These are phyloP conservation scores for Cygnus buccinator DNA, from an alignment of 2,113 vertebrate species.

Conservation along the genomic window DNA sequence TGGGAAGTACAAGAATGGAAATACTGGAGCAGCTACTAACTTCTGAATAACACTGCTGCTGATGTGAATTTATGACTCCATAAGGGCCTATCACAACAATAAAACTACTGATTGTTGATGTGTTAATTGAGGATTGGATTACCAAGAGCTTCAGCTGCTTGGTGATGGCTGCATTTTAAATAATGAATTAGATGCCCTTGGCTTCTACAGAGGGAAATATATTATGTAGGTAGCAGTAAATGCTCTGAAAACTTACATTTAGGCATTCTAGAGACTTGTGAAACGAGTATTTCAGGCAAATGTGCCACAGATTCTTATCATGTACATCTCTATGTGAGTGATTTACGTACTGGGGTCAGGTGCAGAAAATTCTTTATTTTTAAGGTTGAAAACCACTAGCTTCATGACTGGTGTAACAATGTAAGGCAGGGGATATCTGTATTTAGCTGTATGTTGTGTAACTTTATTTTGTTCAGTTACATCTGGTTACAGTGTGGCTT, in stretches of 20 bases:
- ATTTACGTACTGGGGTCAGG: not conserved
- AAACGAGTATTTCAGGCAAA: not conserved
- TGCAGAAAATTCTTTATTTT: not conserved
- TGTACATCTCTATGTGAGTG: not conserved
- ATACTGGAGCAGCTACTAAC: not conserved
- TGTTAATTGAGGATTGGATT: not conserved
- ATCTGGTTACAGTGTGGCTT: not conserved
- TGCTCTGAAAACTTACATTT: not conserved
- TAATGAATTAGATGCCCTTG: not conserved
- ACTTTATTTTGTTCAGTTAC: not conserved
- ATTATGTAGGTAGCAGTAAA: not conserved
- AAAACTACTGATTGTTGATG: not conserved
- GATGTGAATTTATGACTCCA: constrained; percentile 6
- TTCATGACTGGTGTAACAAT: not conserved
- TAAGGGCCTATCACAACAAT: not conserved
- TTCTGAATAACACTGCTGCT: not conserved
- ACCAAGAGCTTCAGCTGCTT: constrained; percentile 15
- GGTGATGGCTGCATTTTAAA: not conserved
- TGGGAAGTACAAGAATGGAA: not conserved
- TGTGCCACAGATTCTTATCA: not conserved
- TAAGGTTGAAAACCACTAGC: not conserved
- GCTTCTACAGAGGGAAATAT: not conserved
- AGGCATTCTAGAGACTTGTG: not conserved
- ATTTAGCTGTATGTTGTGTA: not conserved
- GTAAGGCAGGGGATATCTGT: not conserved